Evolutionary conservation across 2,113 vertebrate species (phyloP), one percentile per base, ranked within the genome.

Genomic region (Tupaia tana): DNA sequence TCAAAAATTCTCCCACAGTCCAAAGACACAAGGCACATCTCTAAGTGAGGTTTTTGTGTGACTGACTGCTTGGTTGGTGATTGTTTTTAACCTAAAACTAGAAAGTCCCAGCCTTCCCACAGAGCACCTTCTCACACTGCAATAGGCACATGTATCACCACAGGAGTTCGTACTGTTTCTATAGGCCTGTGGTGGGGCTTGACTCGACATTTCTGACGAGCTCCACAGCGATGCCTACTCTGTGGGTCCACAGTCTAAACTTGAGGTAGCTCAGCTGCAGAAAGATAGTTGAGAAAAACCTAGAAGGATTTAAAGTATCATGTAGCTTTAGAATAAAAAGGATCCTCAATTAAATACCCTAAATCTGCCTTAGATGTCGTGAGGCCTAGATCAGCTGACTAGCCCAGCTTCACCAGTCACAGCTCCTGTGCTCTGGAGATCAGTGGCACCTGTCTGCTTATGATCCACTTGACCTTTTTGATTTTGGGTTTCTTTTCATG

Each of bases 11-110:
- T 15, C 15, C 43, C 19, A 61, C 3, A 63, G 31, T 34, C 34
- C 10, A 70, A 88, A 74, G 34, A 89, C 86, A 24, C 9, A 71
- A 79, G 16, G 16, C 66, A 24, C 90, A 70, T 52, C 12, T 75
- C 14, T 69, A 71, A 58, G 59, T 14, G 29, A 67, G 9, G 43
- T 22, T 20, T 96, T 87, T 73, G 31, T n/a, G 56, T 80, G 58
- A 24, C 66, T 77, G 20, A 1, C 13, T 61, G 24, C 22, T 54
- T 29, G 31, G 15, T 69, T 78, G 6, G 59, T 75, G 8, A 69
- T 89, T 88, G 12, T 66, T 82, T 84, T 64, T 56, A 66, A 71
- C 9, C 34, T 93, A 56, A 92, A 84, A 80, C 6, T 81, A 85
- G 24, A 14, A 59, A 64, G 43, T n/a, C 14, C 27, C 52, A 59